Percentiles rank a stretch among this genome's conserved stretches.
These are phyloP conservation scores for Drosophila vallismaia DNA, from an alignment of 2,888 invertebrate species.

Conservation along the genomic window DNA sequence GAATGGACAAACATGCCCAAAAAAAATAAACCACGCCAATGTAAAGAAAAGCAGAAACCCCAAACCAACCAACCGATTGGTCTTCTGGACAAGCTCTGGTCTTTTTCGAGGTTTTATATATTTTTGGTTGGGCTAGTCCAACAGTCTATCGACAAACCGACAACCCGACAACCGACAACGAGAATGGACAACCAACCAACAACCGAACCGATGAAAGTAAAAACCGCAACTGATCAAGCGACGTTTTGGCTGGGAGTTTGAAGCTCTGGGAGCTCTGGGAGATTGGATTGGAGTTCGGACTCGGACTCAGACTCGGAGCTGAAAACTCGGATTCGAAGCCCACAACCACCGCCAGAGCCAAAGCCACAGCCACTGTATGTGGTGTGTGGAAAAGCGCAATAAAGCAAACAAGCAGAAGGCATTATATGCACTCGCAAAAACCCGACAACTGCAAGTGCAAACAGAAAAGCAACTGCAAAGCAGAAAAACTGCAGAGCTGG, in stretches of 20 bases:
- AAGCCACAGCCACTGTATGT: conserved; percentile 13
- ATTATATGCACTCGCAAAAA: conserved; percentile 62
- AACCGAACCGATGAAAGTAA: conserved; percentile 84
- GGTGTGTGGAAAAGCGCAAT: conserved; percentile 60
- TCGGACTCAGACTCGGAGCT: conserved; percentile 14
- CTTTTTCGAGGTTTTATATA: background rate
- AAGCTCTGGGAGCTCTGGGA: conserved; percentile 67
- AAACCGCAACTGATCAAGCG: conserved; percentile 84
- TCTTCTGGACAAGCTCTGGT: conserved; percentile 19
- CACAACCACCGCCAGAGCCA: too few species aligned
- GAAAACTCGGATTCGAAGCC: conserved; percentile 7
- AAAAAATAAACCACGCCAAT: conserved; percentile 6
- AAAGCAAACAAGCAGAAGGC: conserved; percentile 68
- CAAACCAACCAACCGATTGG: conserved; percentile 36
- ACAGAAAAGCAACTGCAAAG: conserved; percentile 11
- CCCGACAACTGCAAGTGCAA: conserved; percentile 51
- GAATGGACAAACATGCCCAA: conserved; percentile 55
- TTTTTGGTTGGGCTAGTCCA: conserved; percentile 2
- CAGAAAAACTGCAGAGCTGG: conserved; percentile 11
- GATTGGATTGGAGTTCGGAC: conserved; percentile 18
- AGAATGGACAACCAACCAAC: conserved; percentile 47
- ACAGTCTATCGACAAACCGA: too few species aligned
- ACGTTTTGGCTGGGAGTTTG: conserved; percentile 55
- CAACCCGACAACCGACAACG: background rate
- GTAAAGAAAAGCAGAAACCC: conserved; percentile 28